phyloP scores from a whole-genome alignment of 2,113 vertebrate genomes.

The Anguilla rostrata region DNA sequence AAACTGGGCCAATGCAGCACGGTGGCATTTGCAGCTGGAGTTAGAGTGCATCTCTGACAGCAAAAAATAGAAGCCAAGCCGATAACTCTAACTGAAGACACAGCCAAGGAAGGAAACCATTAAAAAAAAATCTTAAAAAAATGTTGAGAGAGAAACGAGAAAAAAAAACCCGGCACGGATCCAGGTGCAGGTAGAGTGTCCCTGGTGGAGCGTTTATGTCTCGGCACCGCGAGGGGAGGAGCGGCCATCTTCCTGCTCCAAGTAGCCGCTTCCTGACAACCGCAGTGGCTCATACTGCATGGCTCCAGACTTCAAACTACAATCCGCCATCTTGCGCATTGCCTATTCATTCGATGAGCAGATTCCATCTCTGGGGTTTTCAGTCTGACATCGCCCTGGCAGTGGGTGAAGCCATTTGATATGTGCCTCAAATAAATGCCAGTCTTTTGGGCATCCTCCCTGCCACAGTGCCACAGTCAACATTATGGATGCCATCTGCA shows the following conservation, averaged over 20 bases:
- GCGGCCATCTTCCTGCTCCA: background rate
- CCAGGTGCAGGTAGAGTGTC: background rate
- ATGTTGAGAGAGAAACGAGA: background rate
- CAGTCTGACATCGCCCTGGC: background rate
- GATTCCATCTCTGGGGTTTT: background rate
- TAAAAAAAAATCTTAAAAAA: background rate
- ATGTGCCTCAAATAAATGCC: background rate
- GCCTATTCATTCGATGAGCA: background rate
- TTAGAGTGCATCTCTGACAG: background rate
- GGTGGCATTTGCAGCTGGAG: constrained; percentile 27
- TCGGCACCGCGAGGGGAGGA: background rate
- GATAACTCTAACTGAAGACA: background rate
- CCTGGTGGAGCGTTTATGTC: background rate
- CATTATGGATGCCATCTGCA: too few relatives aligned
- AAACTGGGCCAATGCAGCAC: constrained; percentile 14
- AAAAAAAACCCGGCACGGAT: background rate
- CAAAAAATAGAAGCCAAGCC: background rate
- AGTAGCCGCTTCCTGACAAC: background rate
- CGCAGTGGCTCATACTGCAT: background rate
- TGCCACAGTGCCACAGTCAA: background rate
- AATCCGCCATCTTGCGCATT: background rate
- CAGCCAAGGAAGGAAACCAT: background rate
- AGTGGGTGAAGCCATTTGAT: background rate
- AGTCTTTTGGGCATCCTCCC: background rate
- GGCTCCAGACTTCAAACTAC: background rate